Conservation (phyloP, 2,113 vertebrate genomes). For the Corapipo altera region DNA sequence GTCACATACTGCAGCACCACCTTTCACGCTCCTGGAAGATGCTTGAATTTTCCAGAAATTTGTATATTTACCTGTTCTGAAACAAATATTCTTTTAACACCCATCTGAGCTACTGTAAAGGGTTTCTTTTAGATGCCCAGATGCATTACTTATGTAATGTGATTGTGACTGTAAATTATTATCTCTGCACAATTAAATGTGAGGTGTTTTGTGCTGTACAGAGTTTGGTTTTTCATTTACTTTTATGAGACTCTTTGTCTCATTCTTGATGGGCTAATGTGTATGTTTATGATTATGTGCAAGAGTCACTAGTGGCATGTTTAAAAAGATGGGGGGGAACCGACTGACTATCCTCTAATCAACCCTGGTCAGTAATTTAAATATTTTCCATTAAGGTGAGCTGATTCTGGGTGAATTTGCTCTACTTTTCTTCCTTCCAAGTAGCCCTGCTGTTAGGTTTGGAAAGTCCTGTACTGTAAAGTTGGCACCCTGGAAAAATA, state of each 20-base stretch:
- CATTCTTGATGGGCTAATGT: neutral
- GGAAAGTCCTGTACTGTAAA: constrained; percentile 70
- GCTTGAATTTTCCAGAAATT: neutral
- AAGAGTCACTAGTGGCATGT: neutral
- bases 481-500: constrained; percentile 73
- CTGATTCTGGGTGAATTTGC: constrained; percentile 30
- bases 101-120: neutral
- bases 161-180: neutral
- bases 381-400: constrained; percentile 51
- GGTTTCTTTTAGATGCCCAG: neutral
- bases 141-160: neutral
- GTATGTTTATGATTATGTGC: neutral
- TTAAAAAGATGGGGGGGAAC: neutral
- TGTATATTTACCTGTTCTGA: neutral
- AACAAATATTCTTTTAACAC: neutral
- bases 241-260: neutral
- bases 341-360: neutral
- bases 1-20: neutral
- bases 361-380: constrained; percentile 47
- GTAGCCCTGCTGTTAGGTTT: constrained; percentile 62
- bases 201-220: neutral
- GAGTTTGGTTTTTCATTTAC: accelerated
- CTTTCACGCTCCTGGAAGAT: neutral
- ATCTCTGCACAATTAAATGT: neutral
- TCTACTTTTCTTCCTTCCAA: constrained; percentile 42